Conservation (phyloP, 1,140 invertebrate genomes). For the Hormaphis cornu region DNA sequence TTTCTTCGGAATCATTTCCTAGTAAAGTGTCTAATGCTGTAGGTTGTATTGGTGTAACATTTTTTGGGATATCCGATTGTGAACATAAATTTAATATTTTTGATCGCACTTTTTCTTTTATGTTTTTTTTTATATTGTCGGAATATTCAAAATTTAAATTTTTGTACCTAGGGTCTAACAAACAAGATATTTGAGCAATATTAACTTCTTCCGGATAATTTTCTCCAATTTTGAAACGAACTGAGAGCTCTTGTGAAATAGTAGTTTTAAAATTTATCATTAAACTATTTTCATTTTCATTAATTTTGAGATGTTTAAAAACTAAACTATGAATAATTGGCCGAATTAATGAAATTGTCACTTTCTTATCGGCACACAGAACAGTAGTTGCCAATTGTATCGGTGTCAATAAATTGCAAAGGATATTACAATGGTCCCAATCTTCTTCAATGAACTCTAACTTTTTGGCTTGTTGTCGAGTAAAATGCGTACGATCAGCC, state of each 20-base stretch:
- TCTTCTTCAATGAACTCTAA: neutral
- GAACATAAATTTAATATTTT: neutral
- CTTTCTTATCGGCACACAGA: neutral
- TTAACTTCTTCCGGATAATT: neutral
- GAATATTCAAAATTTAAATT: neutral
- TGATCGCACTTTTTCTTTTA: neutral
- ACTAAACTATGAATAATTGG: neutral
- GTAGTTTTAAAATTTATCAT: neutral
- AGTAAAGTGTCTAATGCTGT: neutral
- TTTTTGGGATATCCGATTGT: neutral
- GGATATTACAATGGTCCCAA: neutral
- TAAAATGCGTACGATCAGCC: constrained; percentile 1
- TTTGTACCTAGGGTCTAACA: neutral
- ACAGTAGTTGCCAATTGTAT: neutral
- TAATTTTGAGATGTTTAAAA: neutral
- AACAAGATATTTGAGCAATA: constrained; percentile 7
- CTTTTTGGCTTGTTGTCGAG: neutral
- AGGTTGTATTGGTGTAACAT: neutral
- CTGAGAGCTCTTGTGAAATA: neutral
- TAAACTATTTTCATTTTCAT: neutral
- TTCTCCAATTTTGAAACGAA: neutral
- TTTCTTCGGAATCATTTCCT: neutral
- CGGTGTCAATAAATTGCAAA: neutral
- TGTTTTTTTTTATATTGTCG: neutral
- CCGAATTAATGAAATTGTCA: neutral